Evolutionary conservation across 2,888 invertebrate species (phyloP), one percentile per base, ranked within the genome.

Genomic region (Pollenia labialis): DNA sequence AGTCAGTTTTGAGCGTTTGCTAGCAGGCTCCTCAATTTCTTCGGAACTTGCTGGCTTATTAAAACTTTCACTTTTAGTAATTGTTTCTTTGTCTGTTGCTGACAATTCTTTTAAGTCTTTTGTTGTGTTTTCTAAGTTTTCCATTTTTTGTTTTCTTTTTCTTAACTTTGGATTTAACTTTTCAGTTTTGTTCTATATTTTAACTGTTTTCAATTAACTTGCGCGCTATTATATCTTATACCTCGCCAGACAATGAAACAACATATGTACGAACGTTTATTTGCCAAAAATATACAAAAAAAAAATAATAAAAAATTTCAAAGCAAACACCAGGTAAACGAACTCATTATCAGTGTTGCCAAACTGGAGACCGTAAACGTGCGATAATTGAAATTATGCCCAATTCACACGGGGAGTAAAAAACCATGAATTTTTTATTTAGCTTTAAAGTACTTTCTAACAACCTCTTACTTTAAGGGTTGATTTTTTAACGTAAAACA

Each of bases 251-350:
- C 81, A 82, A 82, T 79, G 69, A 81, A 81, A 77, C 71, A 85
- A 80, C 62, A 62, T 64, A 81, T 32, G 32, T 32, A 32, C 64
- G 69, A 40, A 76, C 64, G 62, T 40, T 72, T 76, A 79, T 79
- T 81, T 82, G 82, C 69, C 52, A 81, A 81, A 77, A 62, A 71
- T 23, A 32, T 32, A 32, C 32, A 48, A 62, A 62, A 76, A 64
- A 72, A 68, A n/a, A 77, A 60, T 69, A 52, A 50, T 42, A 40
- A 62, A 62, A 76, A 72, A 71, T 42, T 62, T 56, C 11, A 72
- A 81, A 60, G 74, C 74, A 85, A 81, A 76, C 56, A 75, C 2
- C 81, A 85, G 85, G 85, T 85, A 85, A 85, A 82, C 85, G 85
- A 85, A 85, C 82, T 56, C 77, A 74, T 74, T 68, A 66, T 11